Base-by-base conservation (phyloP, 2,888 invertebrate genomes). In the Acanthosoma haemorrhoidale region DNA sequence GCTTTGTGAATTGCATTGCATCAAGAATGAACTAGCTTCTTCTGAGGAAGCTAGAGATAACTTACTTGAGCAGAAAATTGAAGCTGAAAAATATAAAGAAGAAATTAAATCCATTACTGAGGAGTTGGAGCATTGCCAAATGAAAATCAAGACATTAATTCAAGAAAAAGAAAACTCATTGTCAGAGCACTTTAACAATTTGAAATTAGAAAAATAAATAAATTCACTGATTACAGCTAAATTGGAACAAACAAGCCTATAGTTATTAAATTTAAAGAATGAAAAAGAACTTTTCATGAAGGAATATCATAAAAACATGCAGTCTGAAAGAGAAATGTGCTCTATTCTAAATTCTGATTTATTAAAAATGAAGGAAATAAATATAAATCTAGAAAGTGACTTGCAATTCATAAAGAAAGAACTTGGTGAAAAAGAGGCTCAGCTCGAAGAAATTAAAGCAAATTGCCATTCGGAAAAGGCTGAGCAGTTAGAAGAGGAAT, bases 401-500 rank as follows among this genome's bases (percentile, higher is more conserved):
- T 16, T 64, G 16, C 3, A 41, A 5, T 18, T 3, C 3, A 36
- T 61, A 36, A 61, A 25, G 61, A 61, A 61, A 1, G 36, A 36
- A 13, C 34, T 61, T 21, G 34, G 9, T 16, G 61, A 38, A 36
- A 32, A 61, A 21, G 21, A n/a, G 18, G 18, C 38, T 13, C 13
- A 38, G 4, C 13, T 61, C 34, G 34, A 61, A 38, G 36, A 61
- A 61, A 61, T 61, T 2, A 18, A 32, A 13, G 16, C 36, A 38
- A 36, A 61, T 18, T 18, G 32, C n/a, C 61, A 61, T 21, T 34
- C 13, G n/a, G 61, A 61, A 38, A n/a, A n/a, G n/a, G n/a, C n/a
- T n/a, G 43, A 51, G n/a, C 32, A 67, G 3, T 21, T 67, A 15
- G 67, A 67, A 11, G 57, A 67, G 32, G 67, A 67, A 36, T 67